phyloP scores from a whole-genome alignment of 2,888 invertebrate genomes.

The Andrena hattorfiana region DNA sequence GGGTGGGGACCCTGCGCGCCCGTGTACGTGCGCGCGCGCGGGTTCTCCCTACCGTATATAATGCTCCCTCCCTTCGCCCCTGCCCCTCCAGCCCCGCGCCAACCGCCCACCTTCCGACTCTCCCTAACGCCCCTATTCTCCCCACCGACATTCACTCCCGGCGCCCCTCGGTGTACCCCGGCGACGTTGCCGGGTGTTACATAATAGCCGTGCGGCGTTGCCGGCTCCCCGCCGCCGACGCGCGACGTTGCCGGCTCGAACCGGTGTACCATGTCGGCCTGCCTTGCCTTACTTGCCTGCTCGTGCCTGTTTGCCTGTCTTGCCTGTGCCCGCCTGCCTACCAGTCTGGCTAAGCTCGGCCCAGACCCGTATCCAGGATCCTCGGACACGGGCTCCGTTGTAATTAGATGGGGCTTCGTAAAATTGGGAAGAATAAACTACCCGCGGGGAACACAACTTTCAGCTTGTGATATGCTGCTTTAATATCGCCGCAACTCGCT shows the following conservation, averaged over 20 bases:
- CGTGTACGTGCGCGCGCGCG: constrained; percentile 34
- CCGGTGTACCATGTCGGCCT: constrained; percentile 70
- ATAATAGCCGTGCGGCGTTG: constrained; percentile 82
- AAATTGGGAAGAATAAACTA: constrained; percentile 8
- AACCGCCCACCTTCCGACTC: constrained; percentile 59
- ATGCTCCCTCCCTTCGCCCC: constrained; percentile 42
- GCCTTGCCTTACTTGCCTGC: constrained; percentile 25
- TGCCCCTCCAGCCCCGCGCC: constrained; percentile 31
- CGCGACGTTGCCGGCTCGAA: constrained; percentile 68
- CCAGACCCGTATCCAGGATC: constrained; percentile 30
- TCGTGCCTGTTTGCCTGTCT: constrained; percentile 32
- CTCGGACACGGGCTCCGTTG: constrained; percentile 1
- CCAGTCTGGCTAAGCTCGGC: constrained; percentile 46
- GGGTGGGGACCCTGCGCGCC: constrained; percentile 62
- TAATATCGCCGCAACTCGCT: background rate
- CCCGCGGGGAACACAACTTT: background rate
- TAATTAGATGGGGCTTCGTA: constrained; percentile 26
- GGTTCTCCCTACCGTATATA: constrained; percentile 66
- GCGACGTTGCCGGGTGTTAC: constrained; percentile 84
- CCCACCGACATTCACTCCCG: constrained; percentile 67
- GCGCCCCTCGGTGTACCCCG: constrained; percentile 70
- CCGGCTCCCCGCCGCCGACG: constrained; percentile 66
- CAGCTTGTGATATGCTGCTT: background rate
- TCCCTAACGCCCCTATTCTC: constrained; percentile 58
- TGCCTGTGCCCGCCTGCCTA: constrained; percentile 21